These are phyloP conservation scores for Protosalanx chinensis DNA, from an alignment of 2,797 vertebrate genomes.

Conservation along the genomic window DNA sequence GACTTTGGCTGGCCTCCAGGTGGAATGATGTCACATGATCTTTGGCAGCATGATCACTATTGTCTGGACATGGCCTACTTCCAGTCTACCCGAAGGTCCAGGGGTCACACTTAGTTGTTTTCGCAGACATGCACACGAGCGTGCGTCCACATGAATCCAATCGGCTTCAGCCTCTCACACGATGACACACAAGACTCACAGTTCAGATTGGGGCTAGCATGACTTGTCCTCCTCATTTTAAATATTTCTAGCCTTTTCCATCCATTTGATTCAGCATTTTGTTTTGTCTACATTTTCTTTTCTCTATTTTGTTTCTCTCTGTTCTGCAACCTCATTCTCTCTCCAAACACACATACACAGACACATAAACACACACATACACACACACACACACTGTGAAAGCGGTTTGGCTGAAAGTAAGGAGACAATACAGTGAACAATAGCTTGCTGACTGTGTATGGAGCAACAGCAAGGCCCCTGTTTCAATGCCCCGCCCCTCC, in stretches of 20 bases:
- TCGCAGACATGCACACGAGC: slow-evolving; percentile 28
- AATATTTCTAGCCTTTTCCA: neutral
- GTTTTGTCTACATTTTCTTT: neutral
- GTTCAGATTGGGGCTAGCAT: neutral
- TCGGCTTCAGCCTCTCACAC: neutral
- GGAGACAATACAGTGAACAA: slow-evolving; percentile 5
- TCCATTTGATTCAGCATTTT: slow-evolving; percentile 14
- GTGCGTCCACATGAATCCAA: neutral
- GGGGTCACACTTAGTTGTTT: slow-evolving; percentile 50
- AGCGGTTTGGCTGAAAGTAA: neutral
- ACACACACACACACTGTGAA: neutral
- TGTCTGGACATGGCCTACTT: slow-evolving; percentile 71
- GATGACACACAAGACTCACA: neutral
- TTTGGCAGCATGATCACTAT: slow-evolving; percentile 60
- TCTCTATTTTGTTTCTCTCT: neutral
- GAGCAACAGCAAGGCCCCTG: neutral
- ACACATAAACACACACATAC: too few species aligned
- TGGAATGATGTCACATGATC: slow-evolving; percentile 65
- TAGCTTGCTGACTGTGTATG: neutral
- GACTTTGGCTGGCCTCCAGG: slow-evolving; percentile 55
- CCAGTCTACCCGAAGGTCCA: slow-evolving; percentile 43
- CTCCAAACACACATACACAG: too few species aligned
- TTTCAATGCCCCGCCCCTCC: neutral
- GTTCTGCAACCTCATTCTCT: neutral
- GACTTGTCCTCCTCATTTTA: neutral